Evolutionary conservation across 2,888 invertebrate species (phyloP).

Genomic region (Strigamia maritima): DNA sequence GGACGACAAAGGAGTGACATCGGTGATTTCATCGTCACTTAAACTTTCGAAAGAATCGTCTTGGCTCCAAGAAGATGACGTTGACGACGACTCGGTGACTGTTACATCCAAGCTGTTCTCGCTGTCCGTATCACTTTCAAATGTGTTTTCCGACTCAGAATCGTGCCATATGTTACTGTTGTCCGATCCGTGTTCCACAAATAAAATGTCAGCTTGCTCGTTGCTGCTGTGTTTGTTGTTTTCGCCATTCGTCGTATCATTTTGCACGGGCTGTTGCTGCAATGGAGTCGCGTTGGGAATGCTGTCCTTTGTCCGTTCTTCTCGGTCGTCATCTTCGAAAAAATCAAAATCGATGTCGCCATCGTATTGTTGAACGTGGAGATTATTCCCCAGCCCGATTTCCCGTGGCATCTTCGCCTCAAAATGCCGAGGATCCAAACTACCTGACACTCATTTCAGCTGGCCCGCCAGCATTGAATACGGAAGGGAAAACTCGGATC

Average conservation of each 20-base stretch:
- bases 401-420: slow-evolving; percentile 45
- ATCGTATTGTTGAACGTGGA: slow-evolving; percentile 44
- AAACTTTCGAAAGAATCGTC: slow-evolving; percentile 34
- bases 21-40: slow-evolving; percentile 41
- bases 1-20: slow-evolving; percentile 42
- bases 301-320: slow-evolving; percentile 6
- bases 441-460: background rate
- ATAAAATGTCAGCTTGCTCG: background rate
- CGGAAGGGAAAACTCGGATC: background rate
- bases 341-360: slow-evolving; percentile 46
- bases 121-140: slow-evolving; percentile 8
- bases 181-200: background rate
- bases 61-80: slow-evolving; percentile 28
- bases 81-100: slow-evolving; percentile 2
- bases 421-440: background rate
- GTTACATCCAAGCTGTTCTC: slow-evolving; percentile 33
- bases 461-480: background rate
- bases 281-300: background rate
- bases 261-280: background rate
- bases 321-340: slow-evolving; percentile 42
- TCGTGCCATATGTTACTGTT: background rate
- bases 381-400: slow-evolving; percentile 44
- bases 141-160: background rate
- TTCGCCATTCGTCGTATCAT: background rate
- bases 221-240: background rate